Evolutionary conservation across 2,113 vertebrate genomes (phyloP).

Genomic region (Tachuris rubrigastra): DNA sequence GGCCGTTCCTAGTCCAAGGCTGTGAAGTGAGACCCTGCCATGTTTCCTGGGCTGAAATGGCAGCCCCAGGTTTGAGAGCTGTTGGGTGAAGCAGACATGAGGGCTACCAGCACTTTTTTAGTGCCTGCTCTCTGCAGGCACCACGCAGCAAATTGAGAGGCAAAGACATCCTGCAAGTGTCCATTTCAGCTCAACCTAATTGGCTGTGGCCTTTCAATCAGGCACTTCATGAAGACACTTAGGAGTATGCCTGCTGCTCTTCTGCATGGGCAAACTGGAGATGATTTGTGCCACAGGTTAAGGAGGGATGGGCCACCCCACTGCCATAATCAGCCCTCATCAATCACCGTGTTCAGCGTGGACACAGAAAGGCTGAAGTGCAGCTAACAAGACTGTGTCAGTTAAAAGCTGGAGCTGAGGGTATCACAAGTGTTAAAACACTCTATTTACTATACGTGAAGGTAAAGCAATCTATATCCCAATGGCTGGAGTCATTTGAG

Average conservation of each 20-base stretch:
- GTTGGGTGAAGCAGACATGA: neutral
- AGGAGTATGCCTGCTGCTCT: slow-evolving; percentile 42
- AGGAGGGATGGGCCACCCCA: neutral
- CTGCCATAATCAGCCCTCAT: slow-evolving; percentile 43
- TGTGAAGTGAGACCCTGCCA: accelerated
- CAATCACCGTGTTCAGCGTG: neutral
- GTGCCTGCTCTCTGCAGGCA: neutral
- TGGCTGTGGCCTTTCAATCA: slow-evolving; percentile 56
- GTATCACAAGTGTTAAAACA: slow-evolving; percentile 48
- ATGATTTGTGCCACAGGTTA: slow-evolving; percentile 13
- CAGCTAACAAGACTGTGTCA: slow-evolving; percentile 42
- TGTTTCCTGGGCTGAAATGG: neutral
- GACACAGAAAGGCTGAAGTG: neutral
- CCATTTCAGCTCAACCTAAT: slow-evolving; percentile 40
- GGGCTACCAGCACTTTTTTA: neutral
- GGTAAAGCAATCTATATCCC: slow-evolving; percentile 62
- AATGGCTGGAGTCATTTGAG: slow-evolving; percentile 44
- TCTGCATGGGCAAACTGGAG: slow-evolving; percentile 41
- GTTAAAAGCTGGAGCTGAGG: slow-evolving; percentile 29
- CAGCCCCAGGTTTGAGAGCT: neutral
- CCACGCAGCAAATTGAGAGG: neutral
- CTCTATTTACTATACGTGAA: slow-evolving; percentile 26
- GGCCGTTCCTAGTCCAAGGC: neutral
- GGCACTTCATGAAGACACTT: slow-evolving; percentile 41
- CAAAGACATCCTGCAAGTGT: slow-evolving; percentile 20